Percentiles rank a stretch among this genome's conserved stretches.
Evolutionary conservation across 2,888 invertebrate species (phyloP).

Genomic region (Hypercompe scribonia): DNA sequence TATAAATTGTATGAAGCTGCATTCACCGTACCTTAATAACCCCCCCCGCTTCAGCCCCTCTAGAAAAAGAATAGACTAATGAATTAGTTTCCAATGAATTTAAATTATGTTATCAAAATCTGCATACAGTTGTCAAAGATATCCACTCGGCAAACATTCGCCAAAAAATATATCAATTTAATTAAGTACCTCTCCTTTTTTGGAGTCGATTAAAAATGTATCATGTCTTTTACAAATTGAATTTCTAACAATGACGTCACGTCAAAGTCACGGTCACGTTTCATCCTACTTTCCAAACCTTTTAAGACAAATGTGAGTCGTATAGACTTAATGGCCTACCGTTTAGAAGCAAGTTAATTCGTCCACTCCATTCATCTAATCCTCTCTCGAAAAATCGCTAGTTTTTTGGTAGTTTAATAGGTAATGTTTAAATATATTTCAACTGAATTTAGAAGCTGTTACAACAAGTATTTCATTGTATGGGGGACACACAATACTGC

Average conservation of each 20-base stretch:
- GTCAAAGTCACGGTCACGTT: conserved; percentile 49
- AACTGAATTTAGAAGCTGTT: not conserved
- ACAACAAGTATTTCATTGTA: no score
- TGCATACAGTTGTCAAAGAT: no score
- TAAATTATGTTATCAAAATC: no score
- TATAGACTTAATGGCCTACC: conserved; percentile 59
- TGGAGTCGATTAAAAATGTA: conserved; percentile 9
- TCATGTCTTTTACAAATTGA: conserved; percentile 25
- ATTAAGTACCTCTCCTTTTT: not conserved
- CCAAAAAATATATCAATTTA: no score
- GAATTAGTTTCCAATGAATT: no score
- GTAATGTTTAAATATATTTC: not conserved
- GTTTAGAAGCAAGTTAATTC: conserved; percentile 59
- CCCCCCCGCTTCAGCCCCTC: no score
- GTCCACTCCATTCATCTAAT: conserved; percentile 33
- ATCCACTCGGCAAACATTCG: no score
- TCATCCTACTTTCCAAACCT: conserved; percentile 52
- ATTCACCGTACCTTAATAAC: no score
- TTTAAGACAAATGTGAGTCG: conserved; percentile 60
- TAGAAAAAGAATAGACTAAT: no score
- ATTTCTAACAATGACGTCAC: conserved; percentile 18
- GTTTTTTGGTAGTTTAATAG: conserved; percentile 18
- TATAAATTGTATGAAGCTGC: no score
- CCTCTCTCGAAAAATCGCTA: conserved; percentile 45
- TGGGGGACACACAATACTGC: no score